A percentile compares a stretch with the other conserved stretches of the same genome.
These are phyloP conservation scores for Acrocyrtus sp. DNA, from an alignment of 2,888 invertebrate species.

Conservation along the genomic window DNA sequence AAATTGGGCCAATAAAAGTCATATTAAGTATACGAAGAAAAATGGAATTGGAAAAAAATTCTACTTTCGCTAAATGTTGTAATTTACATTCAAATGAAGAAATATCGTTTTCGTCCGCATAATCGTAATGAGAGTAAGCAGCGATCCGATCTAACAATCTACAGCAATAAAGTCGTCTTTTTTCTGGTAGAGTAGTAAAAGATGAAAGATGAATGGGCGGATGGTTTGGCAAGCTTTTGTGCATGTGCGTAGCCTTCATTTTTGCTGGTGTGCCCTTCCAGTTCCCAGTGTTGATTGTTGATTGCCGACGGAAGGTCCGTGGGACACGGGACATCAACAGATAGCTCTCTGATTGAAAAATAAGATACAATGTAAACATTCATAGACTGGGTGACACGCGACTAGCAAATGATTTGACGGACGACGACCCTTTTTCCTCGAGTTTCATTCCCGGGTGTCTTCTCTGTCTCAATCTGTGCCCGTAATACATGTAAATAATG, in stretches of 20 bases:
- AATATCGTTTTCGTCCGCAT: too few relatives aligned
- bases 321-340: constrained; percentile 54
- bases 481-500: constrained; percentile 44
- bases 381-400: constrained; percentile 56
- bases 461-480: constrained; percentile 17
- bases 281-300: constrained; percentile 13
- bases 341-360: constrained; percentile 50
- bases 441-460: not conserved
- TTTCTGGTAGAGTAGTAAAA: not conserved
- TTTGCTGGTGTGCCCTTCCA: too few relatives aligned
- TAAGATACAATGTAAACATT: constrained; percentile 60
- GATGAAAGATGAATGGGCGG: not conserved
- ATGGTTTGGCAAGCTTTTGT: not conserved
- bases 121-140: too few relatives aligned
- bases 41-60: too few relatives aligned
- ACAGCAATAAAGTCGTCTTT: not conserved
- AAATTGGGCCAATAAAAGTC: too few relatives aligned
- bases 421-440: constrained; percentile 24
- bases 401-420: constrained; percentile 41
- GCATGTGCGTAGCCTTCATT: not conserved
- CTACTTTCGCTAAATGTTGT: too few relatives aligned
- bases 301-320: constrained; percentile 39
- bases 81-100: constrained; percentile 34
- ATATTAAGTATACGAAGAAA: too few relatives aligned
- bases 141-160: too few relatives aligned